Conservation (phyloP, 2,797 vertebrate genomes). For the Setipinna tenuifilis region DNA sequence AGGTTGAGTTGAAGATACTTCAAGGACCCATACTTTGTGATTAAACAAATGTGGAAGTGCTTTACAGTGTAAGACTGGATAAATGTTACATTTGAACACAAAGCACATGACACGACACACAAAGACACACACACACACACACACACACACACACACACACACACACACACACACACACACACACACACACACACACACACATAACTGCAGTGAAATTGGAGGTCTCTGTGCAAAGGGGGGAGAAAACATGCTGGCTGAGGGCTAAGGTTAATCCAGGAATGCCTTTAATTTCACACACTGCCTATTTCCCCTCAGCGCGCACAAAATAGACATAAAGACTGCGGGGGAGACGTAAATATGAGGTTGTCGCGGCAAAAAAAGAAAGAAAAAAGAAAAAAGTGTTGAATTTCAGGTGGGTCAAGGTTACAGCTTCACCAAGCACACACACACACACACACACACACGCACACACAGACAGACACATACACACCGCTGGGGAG, state of each 20-base stretch:
- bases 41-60: neutral
- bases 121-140: slow-evolving; percentile 28
- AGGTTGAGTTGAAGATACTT: neutral
- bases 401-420: slow-evolving; percentile 38
- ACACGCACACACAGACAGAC: no score
- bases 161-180: slow-evolving; percentile 31
- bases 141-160: slow-evolving; percentile 29
- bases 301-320: slow-evolving; percentile 47
- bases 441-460: no score
- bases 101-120: neutral
- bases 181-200: slow-evolving; percentile 42
- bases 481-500: neutral
- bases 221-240: neutral
- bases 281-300: slow-evolving; percentile 72
- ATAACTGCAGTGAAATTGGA: slow-evolving; percentile 33
- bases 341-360: neutral
- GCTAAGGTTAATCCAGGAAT: slow-evolving; percentile 75
- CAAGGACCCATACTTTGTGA: neutral
- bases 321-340: slow-evolving; percentile 41
- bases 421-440: slow-evolving; percentile 33
- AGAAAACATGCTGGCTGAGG: slow-evolving; percentile 57
- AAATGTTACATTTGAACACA: neutral
- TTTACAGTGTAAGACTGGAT: neutral
- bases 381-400: slow-evolving; percentile 43
- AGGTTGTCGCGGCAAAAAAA: neutral